Percentiles rank a stretch among this genome's conserved stretches.
These are phyloP conservation scores for Meiosimyza decipiens DNA, from an alignment of 2,888 invertebrate species.

Conservation along the genomic window DNA sequence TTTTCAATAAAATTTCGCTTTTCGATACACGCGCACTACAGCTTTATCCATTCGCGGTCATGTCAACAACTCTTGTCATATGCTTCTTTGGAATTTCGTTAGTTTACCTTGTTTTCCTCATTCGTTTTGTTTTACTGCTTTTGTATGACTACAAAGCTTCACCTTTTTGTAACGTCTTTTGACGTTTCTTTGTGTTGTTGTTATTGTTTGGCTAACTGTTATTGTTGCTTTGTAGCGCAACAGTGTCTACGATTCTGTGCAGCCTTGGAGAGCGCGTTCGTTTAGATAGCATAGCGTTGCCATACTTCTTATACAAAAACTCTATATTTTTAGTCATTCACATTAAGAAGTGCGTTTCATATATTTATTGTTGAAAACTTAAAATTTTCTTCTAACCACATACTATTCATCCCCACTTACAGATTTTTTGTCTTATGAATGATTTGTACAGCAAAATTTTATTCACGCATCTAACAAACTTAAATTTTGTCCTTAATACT, in stretches of 20 bases:
- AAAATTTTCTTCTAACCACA: too few species aligned
- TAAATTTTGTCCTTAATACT: too few species aligned
- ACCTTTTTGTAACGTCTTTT: conserved; percentile 33
- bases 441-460: too few species aligned
- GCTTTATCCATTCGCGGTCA: conserved; percentile 49
- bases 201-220: conserved; percentile 36
- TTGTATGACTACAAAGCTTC: conserved; percentile 22
- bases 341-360: too few species aligned
- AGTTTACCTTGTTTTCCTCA: conserved; percentile 40
- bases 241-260: neutral
- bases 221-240: conserved; percentile 16
- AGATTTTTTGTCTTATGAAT: too few species aligned
- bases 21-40: conserved; percentile 35
- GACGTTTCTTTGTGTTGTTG: conserved; percentile 26
- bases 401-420: too few species aligned
- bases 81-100: conserved; percentile 43
- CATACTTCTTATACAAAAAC: neutral
- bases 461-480: too few species aligned
- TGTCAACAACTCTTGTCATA: conserved; percentile 53
- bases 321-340: too few species aligned
- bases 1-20: conserved; percentile 9
- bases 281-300: neutral
- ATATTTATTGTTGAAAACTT: too few species aligned
- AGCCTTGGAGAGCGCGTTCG: neutral
- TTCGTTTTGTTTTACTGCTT: conserved; percentile 31